phyloP scores from a whole-genome alignment of 2,797 vertebrate genomes.

The Cyprinella venusta region DNA sequence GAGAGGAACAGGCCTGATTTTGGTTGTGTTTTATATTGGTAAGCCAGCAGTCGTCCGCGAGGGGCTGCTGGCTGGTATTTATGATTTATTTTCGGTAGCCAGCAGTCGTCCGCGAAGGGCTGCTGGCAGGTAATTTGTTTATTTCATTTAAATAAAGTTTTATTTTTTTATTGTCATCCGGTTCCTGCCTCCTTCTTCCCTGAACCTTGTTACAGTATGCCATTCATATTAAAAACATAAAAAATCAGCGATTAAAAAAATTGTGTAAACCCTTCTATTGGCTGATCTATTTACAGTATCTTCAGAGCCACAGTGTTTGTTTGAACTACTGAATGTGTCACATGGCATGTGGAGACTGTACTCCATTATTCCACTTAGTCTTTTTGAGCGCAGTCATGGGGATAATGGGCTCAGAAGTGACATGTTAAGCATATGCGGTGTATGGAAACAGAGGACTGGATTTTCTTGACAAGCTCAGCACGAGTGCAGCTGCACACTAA shows the following conservation, averaged over 20 bases:
- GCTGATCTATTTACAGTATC: neutral
- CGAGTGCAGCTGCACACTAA: conserved; percentile 18
- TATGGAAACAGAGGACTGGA: conserved; percentile 24
- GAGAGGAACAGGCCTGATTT: too few species aligned
- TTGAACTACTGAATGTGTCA: conserved; percentile 5
- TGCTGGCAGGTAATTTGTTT: too few species aligned
- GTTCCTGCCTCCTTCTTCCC: too few species aligned
- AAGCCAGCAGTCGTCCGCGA: too few species aligned
- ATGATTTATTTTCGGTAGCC: too few species aligned
- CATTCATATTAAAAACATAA: too few species aligned
- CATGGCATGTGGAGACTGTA: conserved; percentile 20
- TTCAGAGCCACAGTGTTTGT: neutral
- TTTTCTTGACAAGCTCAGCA: conserved; percentile 42
- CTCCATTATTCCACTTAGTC: conserved; percentile 31
- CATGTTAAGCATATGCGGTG: conserved; percentile 11
- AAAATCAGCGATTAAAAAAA: neutral
- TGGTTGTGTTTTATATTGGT: too few species aligned
- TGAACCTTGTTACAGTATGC: too few species aligned
- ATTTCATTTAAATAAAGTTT: too few species aligned
- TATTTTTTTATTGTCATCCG: too few species aligned
- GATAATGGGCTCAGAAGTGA: conserved; percentile 47
- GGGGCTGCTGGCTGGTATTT: too few species aligned
- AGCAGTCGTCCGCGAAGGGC: too few species aligned
- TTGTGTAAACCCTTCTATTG: neutral
- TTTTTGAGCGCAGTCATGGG: conserved; percentile 13